Evolutionary conservation across 1,140 invertebrate species (phyloP).

Genomic region (Cheumatopsyche charites): DNA sequence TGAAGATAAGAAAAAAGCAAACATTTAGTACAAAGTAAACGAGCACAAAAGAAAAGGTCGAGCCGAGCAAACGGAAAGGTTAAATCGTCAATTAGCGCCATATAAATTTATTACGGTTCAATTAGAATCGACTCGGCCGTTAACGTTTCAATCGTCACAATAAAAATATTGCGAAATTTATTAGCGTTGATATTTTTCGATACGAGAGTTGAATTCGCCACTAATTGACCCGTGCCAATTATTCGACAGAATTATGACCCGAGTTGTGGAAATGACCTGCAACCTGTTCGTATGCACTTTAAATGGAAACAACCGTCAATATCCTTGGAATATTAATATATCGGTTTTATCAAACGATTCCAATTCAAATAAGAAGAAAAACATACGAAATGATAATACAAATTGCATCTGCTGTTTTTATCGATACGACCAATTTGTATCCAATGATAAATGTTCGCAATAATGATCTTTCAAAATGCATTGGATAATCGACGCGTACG

Average conservation of each 20-base stretch:
- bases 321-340: no score
- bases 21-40: not conserved
- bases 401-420: no score
- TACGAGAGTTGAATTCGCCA: not conserved
- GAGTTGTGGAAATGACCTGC: not conserved
- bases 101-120: slow-evolving; percentile 6
- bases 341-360: not conserved
- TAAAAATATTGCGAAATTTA: no score
- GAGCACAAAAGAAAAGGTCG: not conserved
- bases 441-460: no score
- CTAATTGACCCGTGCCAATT: not conserved
- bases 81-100: not conserved
- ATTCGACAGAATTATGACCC: not conserved
- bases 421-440: no score
- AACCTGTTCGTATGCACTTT: slow-evolving; percentile 21
- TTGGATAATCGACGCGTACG: no score
- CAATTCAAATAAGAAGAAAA: not conserved
- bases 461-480: no score
- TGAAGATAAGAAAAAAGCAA: slow-evolving; percentile 2
- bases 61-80: not conserved
- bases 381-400: not conserved
- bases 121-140: no score
- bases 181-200: no score
- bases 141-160: no score
- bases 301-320: not conserved